A percentile compares a stretch with the other conserved stretches of the same genome.
These are phyloP conservation scores for Poeciliopsis paucimaculata DNA, from an alignment of 2,797 vertebrate genomes.

Conservation along the genomic window DNA sequence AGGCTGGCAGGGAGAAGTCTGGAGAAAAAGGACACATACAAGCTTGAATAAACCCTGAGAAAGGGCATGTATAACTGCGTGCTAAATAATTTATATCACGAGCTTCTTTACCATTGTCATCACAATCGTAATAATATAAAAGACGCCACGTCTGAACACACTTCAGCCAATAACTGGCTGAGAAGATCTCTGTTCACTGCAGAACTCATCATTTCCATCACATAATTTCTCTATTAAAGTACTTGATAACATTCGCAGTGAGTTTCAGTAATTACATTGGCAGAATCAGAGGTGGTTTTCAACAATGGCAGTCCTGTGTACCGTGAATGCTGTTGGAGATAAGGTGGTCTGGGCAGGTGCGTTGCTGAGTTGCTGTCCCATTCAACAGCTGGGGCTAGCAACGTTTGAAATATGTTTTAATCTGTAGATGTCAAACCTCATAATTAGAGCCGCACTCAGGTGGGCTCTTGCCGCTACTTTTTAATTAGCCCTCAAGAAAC, in stretches of 20 bases:
- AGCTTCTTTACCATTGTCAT: conserved; percentile 30
- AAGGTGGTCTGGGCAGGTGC: conserved; percentile 7
- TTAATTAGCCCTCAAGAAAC: conserved; percentile 71
- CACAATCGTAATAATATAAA: conserved; percentile 29
- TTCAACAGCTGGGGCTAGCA: conserved; percentile 20
- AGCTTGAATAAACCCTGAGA: conserved; percentile 33
- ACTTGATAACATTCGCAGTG: conserved; percentile 29
- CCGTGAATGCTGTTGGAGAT: conserved; percentile 29
- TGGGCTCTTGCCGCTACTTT: conserved; percentile 53
- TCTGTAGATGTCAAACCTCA: conserved; percentile 53
- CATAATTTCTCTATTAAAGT: conserved; percentile 35
- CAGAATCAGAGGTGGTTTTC: conserved; percentile 36
- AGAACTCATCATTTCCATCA: conserved; percentile 31
- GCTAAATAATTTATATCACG: conserved; percentile 42
- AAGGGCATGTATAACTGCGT: conserved; percentile 21
- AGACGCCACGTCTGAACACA: conserved; percentile 13
- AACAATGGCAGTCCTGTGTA: conserved; percentile 45
- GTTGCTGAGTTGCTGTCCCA: conserved; percentile 28
- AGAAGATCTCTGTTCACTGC: conserved; percentile 30
- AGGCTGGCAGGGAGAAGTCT: conserved; percentile 9
- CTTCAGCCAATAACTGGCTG: conserved; percentile 4
- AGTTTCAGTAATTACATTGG: conserved; percentile 43
- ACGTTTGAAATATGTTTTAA: conserved; percentile 55
- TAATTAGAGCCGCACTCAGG: conserved; percentile 48
- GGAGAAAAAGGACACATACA: conserved; percentile 14